A percentile compares a stretch with the other conserved stretches of the same genome.
Evolutionary conservation across 2,888 invertebrate species (phyloP).

Genomic region (Cyrtodaria siliqua): DNA sequence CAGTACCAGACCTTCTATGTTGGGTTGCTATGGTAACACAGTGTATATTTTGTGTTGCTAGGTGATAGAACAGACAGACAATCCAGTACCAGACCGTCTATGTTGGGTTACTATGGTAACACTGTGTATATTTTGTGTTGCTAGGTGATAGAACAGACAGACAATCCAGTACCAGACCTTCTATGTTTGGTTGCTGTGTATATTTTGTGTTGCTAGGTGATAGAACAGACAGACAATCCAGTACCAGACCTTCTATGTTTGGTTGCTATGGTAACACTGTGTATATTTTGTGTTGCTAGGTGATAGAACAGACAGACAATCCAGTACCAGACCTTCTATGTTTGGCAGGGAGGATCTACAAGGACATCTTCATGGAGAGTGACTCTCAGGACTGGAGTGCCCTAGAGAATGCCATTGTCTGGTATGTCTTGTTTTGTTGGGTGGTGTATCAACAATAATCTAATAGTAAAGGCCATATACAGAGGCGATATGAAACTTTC

Average conservation of each 20-base stretch:
- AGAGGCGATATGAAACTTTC: no score
- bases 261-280: slow-evolving; percentile 88
- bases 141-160: slow-evolving; percentile 97
- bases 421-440: slow-evolving; percentile 88
- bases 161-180: slow-evolving; percentile 98
- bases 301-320: slow-evolving; percentile 94
- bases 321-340: slow-evolving; percentile 99
- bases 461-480: no score
- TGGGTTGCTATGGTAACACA: slow-evolving; percentile 89
- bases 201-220: no score
- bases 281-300: slow-evolving; percentile 84
- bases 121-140: no score
- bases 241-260: slow-evolving; percentile 99
- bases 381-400: slow-evolving; percentile 95
- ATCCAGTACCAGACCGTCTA: slow-evolving; percentile 98
- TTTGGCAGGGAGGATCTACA: slow-evolving; percentile 98
- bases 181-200: slow-evolving; percentile 95
- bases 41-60: slow-evolving; percentile 44
- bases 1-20: slow-evolving; percentile 98
- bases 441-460: no score
- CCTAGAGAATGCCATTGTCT: slow-evolving; percentile 96
- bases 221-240: slow-evolving; percentile 95
- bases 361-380: slow-evolving; percentile 97
- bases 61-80: slow-evolving; percentile 94
- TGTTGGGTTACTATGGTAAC: slow-evolving; percentile 99